Evolutionary conservation across 2,113 vertebrate species (phyloP).

Genomic region (Tetraodon nigroviridis): DNA sequence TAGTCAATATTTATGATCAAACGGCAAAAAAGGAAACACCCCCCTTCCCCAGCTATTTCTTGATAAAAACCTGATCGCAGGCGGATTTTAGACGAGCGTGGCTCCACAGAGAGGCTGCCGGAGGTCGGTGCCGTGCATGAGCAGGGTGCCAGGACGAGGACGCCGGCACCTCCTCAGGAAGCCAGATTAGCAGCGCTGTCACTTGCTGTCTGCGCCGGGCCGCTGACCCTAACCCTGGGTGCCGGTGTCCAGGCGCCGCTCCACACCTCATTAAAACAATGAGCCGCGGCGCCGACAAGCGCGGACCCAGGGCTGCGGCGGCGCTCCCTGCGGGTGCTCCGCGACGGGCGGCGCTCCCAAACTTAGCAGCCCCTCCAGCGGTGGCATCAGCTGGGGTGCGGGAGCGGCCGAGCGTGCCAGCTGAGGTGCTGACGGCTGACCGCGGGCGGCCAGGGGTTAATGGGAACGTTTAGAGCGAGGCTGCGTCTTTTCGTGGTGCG

Average conservation of each 20-base stretch:
- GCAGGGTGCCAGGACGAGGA: background rate
- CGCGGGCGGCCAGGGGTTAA: conserved; percentile 60
- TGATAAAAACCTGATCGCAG: too few relatives aligned
- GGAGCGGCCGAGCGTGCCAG: conserved; percentile 32
- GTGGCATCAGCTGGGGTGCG: conserved; percentile 50
- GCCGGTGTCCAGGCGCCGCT: conserved; percentile 45
- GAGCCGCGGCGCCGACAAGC: conserved; percentile 32
- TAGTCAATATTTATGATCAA: too few relatives aligned
- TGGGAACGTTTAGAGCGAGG: conserved; percentile 66
- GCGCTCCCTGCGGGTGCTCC: conserved; percentile 8
- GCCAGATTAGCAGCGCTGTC: conserved; percentile 48
- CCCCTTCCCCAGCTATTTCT: too few relatives aligned
- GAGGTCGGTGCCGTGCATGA: conserved; percentile 37
- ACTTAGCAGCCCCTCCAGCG: conserved; percentile 59
- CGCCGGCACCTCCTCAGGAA: conserved; percentile 45
- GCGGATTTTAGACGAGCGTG: background rate
- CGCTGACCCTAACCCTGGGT: conserved; percentile 18
- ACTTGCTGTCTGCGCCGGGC: conserved; percentile 30
- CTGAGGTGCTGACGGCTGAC: conserved; percentile 63
- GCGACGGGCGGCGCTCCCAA: conserved; percentile 37
- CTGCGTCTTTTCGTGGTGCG: conserved; percentile 44
- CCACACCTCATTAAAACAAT: conserved; percentile 70
- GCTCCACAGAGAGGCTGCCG: conserved; percentile 19
- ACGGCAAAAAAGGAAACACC: too few relatives aligned
- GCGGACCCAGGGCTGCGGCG: conserved; percentile 6